Percentiles rank a stretch among this genome's conserved stretches.
Conservation (phyloP, 2,888 invertebrate species). For the Agonopterix alstromeriana region DNA sequence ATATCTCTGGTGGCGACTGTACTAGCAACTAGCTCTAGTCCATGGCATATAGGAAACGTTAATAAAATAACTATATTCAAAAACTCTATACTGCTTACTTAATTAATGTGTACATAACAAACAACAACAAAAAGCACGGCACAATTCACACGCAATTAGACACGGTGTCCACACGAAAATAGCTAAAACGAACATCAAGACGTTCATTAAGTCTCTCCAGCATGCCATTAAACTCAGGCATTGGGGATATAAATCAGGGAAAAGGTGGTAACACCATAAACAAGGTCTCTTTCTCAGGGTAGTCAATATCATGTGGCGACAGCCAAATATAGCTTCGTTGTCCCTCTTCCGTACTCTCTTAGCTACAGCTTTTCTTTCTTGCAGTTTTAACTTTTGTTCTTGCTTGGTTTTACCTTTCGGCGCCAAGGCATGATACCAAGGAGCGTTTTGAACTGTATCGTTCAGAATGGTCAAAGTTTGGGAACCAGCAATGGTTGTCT, state of each 20-base stretch:
- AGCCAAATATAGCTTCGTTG: constrained; percentile 25
- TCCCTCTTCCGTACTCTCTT: constrained; percentile 24
- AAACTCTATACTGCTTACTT: neutral
- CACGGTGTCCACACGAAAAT: constrained; percentile 42
- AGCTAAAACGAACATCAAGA: constrained; percentile 35
- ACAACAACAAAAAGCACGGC: constrained; percentile 34
- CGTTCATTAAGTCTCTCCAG: constrained; percentile 23
- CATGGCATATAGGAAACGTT: too few species aligned
- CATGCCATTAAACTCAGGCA: constrained; percentile 30
- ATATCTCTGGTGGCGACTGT: too few species aligned
- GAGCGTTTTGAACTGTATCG: constrained; percentile 30
- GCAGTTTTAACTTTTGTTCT: constrained; percentile 19
- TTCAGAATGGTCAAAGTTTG: constrained; percentile 21
- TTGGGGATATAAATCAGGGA: constrained; percentile 42
- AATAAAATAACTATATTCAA: too few species aligned
- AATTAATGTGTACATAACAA: constrained; percentile 24
- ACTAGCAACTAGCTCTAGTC: too few species aligned
- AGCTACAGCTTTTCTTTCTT: constrained; percentile 16
- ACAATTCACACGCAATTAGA: constrained; percentile 34
- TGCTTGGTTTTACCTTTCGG: constrained; percentile 27
- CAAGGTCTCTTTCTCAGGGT: constrained; percentile 42
- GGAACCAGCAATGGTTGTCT: constrained; percentile 27
- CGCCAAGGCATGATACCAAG: constrained; percentile 22
- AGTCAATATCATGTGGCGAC: constrained; percentile 30
- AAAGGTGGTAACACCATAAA: constrained; percentile 44